Conservation (phyloP, 2,113 vertebrate genomes). For the Talpa occidentalis region DNA sequence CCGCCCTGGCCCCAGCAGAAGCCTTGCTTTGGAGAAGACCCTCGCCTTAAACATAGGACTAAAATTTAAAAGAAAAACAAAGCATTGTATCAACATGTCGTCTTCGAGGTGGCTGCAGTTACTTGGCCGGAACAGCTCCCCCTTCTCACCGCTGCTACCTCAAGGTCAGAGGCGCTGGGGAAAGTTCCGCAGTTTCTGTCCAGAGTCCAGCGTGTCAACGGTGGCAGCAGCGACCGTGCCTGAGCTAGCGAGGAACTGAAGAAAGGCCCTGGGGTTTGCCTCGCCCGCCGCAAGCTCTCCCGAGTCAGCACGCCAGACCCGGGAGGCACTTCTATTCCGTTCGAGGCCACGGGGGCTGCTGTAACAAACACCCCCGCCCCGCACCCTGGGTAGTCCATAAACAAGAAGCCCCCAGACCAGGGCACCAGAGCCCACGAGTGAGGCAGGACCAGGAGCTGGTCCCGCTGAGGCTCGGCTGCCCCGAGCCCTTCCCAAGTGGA, state of each 20-base stretch:
- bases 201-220: too few relatives aligned
- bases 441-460: too few relatives aligned
- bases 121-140: constrained; percentile 31
- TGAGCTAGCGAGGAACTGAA: constrained; percentile 48
- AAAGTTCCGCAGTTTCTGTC: not conserved
- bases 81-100: not conserved
- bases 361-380: too few relatives aligned
- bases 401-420: too few relatives aligned
- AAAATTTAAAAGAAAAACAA: not conserved
- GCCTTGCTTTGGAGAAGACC: not conserved
- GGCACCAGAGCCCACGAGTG: too few relatives aligned
- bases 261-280: constrained; percentile 22
- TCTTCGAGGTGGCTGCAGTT: not conserved
- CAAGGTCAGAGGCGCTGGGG: not conserved
- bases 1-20: not conserved
- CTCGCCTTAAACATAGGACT: not conserved
- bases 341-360: too few relatives aligned
- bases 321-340: too few relatives aligned
- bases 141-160: constrained; percentile 17
- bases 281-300: too few relatives aligned
- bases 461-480: too few relatives aligned
- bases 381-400: too few relatives aligned
- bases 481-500: too few relatives aligned
- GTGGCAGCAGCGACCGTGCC: not conserved
- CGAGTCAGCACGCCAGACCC: too few relatives aligned